These are phyloP conservation scores for Drosophila leonis DNA, from an alignment of 2,888 invertebrate species.

Conservation along the genomic window DNA sequence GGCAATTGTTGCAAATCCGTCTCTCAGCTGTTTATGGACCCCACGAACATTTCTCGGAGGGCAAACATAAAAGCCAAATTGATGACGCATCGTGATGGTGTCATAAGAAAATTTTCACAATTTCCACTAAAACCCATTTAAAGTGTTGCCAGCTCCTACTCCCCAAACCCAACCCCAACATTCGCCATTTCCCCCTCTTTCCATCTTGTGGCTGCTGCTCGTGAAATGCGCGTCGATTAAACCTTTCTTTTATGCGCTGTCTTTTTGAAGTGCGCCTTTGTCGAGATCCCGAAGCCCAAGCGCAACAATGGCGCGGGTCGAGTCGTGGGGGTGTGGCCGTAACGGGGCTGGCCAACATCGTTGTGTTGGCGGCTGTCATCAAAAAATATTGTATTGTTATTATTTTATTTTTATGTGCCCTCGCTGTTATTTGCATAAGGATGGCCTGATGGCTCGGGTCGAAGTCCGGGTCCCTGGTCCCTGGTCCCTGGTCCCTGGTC, in stretches of 20 bases:
- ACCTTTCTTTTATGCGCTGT: slow-evolving; percentile 77
- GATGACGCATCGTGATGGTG: slow-evolving; percentile 72
- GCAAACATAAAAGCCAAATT: slow-evolving; percentile 65
- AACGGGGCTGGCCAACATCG: slow-evolving; percentile 50
- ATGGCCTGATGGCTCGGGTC: slow-evolving; percentile 49
- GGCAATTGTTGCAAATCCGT: slow-evolving; percentile 39
- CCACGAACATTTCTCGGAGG: slow-evolving; percentile 26
- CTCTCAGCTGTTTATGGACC: slow-evolving; percentile 54
- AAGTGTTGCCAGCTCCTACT: slow-evolving; percentile 41
- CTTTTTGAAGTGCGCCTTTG: slow-evolving; percentile 64
- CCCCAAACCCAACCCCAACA: neutral
- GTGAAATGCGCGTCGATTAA: slow-evolving; percentile 74
- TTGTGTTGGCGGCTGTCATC: slow-evolving; percentile 74
- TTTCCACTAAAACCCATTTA: slow-evolving; percentile 74
- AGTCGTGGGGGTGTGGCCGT: neutral
- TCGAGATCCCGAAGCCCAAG: slow-evolving; percentile 47
- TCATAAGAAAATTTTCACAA: slow-evolving; percentile 69
- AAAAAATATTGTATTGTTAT: slow-evolving; percentile 81
- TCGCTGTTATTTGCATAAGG: slow-evolving; percentile 78
- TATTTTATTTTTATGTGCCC: slow-evolving; percentile 80
- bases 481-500: slow-evolving; percentile 5
- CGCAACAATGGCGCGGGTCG: slow-evolving; percentile 3
- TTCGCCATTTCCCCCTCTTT: neutral
- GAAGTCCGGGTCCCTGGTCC: slow-evolving; percentile 18
- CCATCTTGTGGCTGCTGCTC: slow-evolving; percentile 28